Evolutionary conservation across 2,888 invertebrate species (phyloP), one percentile per base, ranked within the genome.

Genomic region (Leptothorax acervorum): DNA sequence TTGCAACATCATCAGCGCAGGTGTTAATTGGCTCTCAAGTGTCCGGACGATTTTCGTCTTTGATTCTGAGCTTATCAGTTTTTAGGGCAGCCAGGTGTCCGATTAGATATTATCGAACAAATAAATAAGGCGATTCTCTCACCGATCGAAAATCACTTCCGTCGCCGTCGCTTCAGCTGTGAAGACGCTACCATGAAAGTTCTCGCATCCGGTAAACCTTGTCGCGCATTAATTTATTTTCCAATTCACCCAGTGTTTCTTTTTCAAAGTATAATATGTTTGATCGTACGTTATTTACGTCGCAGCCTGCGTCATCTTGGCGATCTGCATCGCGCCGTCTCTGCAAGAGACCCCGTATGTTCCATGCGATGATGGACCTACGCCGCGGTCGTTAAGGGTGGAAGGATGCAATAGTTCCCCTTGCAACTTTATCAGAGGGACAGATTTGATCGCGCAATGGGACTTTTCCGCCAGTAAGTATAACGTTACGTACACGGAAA

Each of bases 391-490:
- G 4, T 83, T 93, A 18, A 84, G 84, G 31, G 85, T 93, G 12
- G 5, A 79, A 0, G 92, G 89, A 39, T 93, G 93, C 84, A 12
- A 42, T 0, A 15, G 6, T 5, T 57, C 85, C n/a, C 92, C 92
- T 2, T 93, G 93, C 73, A 0, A 35, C 8, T 60, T 92, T 0
- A 51, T 86, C 8, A 90, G 88, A 62, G 93, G 93, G 0, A 78
- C 71, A 12, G 39, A 42, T 45, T 82, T 87, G 1, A 28, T 12
- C 0, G 92, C 89, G 3, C 73, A 89, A 42, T 87, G 92, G 89
- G 88, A 86, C 48, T 93, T 93, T 71, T 0, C 9, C 1, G 89
- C 85, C 23, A 57, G 93, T 93, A 83, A 92, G 90, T 92, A 48
- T 92, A 48, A 15, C 6, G 3, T 23, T 51, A 51, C 11, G 11